phyloP scores from a whole-genome alignment of 2,888 invertebrate species.

The Argyresthia goedartella region DNA sequence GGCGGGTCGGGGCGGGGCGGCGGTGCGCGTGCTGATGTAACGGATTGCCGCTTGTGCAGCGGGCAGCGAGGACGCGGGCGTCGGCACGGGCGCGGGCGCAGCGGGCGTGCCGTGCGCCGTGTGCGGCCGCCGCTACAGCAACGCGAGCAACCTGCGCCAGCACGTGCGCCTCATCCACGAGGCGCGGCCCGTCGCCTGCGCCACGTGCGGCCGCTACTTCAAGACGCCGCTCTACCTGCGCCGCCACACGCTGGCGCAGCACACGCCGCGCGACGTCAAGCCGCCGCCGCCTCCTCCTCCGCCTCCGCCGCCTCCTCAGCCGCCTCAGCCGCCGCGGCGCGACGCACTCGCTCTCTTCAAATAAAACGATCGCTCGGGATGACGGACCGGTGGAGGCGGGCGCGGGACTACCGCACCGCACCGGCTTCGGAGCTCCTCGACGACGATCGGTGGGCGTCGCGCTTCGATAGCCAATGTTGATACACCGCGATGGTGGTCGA shows the following conservation, averaged over 20 bases:
- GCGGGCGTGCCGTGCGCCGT: conserved; percentile 71
- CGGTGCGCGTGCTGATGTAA: background rate
- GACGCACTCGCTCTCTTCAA: conserved; percentile 37
- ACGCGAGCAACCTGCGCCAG: conserved; percentile 80
- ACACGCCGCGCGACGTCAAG: no score
- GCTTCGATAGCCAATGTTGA: no score
- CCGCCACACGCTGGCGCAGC: conserved; percentile 81
- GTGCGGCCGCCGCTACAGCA: conserved; percentile 79
- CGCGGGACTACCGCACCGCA: no score
- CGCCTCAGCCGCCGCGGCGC: conserved; percentile 42
- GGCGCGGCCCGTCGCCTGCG: conserved; percentile 78
- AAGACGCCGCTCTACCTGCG: conserved; percentile 83
- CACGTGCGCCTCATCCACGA: conserved; percentile 82
- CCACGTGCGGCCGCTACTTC: conserved; percentile 79
- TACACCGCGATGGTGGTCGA: no score
- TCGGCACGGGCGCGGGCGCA: conserved; percentile 33
- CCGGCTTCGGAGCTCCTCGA: no score
- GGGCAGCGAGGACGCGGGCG: background rate
- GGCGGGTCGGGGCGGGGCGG: background rate
- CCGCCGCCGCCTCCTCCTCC: conserved; percentile 22
- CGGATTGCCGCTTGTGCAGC: no score
- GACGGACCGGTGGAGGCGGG: no score
- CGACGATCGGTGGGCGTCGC: no score
- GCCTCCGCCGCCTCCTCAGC: conserved; percentile 25
- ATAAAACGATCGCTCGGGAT: conserved; percentile 15